Conservation (phyloP, 2,113 vertebrate species). For the Mus pahari region DNA sequence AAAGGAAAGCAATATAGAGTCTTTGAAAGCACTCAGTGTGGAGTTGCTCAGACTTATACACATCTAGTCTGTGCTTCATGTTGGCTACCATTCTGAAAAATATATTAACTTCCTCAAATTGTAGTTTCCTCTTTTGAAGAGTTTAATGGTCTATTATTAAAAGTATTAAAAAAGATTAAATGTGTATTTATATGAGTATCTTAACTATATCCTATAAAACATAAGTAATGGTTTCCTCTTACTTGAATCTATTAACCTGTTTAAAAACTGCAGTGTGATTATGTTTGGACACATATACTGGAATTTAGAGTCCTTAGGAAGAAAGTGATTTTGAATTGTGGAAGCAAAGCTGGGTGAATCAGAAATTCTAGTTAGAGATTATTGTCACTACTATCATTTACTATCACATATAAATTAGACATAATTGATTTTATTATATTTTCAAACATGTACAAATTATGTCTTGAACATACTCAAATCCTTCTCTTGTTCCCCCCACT, state of each 20-base stretch:
- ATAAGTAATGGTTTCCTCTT: neutral
- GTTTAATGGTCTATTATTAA: neutral
- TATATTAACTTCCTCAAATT: neutral
- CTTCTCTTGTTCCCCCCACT: neutral
- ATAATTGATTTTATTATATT: neutral
- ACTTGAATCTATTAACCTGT: neutral
- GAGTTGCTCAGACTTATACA: neutral
- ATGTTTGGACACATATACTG: neutral
- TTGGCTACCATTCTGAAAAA: neutral
- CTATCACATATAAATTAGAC: neutral
- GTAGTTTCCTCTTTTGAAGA: neutral
- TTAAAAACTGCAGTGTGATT: neutral
- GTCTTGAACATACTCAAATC: neutral
- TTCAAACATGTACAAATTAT: neutral
- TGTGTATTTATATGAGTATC: neutral
- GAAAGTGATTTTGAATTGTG: neutral
- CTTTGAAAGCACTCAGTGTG: neutral
- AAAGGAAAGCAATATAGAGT: neutral
- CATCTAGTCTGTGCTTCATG: neutral
- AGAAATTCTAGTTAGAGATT: neutral
- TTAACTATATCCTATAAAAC: neutral
- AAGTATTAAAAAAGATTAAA: conserved; percentile 11
- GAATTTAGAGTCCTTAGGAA: neutral
- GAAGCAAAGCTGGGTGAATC: neutral
- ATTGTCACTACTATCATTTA: neutral